A percentile compares a stretch with the other conserved stretches of the same genome.
Conservation (phyloP, 2,797 vertebrate genomes). For the Apodemus agrarius region DNA sequence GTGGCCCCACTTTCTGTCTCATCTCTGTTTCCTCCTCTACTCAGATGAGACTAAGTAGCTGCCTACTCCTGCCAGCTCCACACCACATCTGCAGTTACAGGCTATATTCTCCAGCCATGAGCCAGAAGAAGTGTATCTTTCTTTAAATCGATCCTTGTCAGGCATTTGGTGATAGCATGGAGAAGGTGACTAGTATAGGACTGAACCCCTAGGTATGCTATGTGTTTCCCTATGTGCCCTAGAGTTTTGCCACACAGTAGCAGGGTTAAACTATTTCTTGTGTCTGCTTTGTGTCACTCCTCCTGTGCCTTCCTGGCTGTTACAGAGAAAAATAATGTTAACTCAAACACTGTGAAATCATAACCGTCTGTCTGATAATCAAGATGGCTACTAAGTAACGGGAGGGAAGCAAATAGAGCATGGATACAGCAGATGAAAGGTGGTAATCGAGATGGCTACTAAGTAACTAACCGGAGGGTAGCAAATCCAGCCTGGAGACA, state of each 20-base stretch:
- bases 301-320: not conserved
- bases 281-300: not conserved
- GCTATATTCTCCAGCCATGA: not conserved
- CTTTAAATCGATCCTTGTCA: not conserved
- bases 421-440: not conserved
- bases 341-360: not conserved
- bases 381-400: not conserved
- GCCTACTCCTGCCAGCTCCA: not conserved
- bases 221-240: not conserved
- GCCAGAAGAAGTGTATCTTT: not conserved
- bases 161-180: not conserved
- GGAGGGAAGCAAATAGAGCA: not conserved
- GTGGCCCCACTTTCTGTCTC: not conserved
- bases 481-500: not conserved
- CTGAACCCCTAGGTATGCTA: not conserved
- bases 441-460: not conserved
- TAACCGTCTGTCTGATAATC: not conserved
- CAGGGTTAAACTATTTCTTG: not conserved
- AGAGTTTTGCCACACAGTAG: not conserved
- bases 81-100: fast-evolving
- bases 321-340: not conserved
- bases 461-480: not conserved
- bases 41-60: not conserved
- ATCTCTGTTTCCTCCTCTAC: not conserved
- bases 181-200: not conserved